Evolutionary conservation across 2,888 invertebrate genomes (phyloP).

Genomic region (Chrysolina americana): DNA sequence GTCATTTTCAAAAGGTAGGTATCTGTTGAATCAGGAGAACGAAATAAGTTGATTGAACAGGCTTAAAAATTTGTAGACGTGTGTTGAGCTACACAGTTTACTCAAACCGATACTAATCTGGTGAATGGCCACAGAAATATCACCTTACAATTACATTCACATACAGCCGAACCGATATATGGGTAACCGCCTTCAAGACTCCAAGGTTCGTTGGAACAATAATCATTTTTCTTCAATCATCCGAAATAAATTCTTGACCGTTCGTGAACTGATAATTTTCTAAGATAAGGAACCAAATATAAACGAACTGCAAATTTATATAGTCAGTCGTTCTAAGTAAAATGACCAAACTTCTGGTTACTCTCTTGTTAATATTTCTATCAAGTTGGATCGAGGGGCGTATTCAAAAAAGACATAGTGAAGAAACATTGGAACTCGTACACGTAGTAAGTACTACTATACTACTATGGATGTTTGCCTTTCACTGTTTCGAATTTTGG

Average conservation of each 20-base stretch:
- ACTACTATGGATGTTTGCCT: too few species aligned
- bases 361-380: constrained; percentile 5
- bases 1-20: too few species aligned
- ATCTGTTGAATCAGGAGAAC: too few species aligned
- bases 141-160: too few species aligned
- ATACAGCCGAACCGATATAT: not conserved
- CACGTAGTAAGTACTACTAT: constrained; percentile 55
- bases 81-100: too few species aligned
- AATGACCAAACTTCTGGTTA: constrained; percentile 39
- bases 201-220: not conserved
- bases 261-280: constrained; percentile 6
- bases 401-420: constrained; percentile 24
- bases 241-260: constrained; percentile 9
- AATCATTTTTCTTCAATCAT: not conserved
- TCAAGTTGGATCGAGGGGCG: constrained; percentile 11
- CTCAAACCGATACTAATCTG: too few species aligned
- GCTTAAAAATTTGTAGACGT: too few species aligned
- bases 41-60: too few species aligned
- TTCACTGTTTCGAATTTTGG: too few species aligned
- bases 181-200: not conserved
- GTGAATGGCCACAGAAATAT: too few species aligned
- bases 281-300: constrained; percentile 6
- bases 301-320: not conserved
- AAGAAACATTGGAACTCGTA: constrained; percentile 52
- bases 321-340: constrained; percentile 34